Evolutionary conservation across 1,140 invertebrate genomes (phyloP).

Genomic region (Leptopilina boulardi): DNA sequence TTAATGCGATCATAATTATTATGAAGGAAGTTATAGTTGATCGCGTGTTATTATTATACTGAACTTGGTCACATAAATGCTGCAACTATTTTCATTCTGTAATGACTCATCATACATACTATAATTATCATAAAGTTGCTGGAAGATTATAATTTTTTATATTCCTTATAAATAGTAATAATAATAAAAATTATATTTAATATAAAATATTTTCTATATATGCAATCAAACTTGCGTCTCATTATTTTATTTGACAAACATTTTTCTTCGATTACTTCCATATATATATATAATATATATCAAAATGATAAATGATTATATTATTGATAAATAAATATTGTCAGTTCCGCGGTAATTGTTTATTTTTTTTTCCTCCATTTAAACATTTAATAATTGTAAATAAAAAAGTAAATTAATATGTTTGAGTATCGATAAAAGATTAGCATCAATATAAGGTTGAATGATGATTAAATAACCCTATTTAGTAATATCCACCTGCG

Average conservation of each 20-base stretch:
- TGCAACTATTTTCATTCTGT: slow-evolving; percentile 45
- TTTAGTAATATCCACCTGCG: slow-evolving; percentile 59
- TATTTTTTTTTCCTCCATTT: not conserved
- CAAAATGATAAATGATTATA: not conserved
- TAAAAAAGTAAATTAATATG: not conserved
- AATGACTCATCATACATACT: slow-evolving; percentile 38
- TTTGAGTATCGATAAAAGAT: slow-evolving; percentile 24
- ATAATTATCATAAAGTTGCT: too few relatives aligned
- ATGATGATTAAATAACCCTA: slow-evolving; percentile 56
- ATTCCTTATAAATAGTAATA: too few relatives aligned
- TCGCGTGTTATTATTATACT: slow-evolving; percentile 27
- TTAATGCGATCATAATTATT: slow-evolving; percentile 62
- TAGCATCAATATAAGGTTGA: slow-evolving; percentile 1
- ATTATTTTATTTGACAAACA: too few relatives aligned
- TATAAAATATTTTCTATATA: too few relatives aligned
- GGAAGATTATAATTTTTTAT: not conserved
- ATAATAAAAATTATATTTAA: too few relatives aligned
- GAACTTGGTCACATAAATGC: slow-evolving; percentile 52
- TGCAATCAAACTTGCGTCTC: too few relatives aligned
- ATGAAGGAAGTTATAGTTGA: slow-evolving; percentile 58
- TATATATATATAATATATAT: not conserved
- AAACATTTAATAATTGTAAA: not conserved
- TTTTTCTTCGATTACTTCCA: too few relatives aligned
- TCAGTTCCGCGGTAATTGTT: not conserved
- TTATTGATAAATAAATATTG: slow-evolving; percentile 23